Evolutionary conservation across 2,113 vertebrate genomes (phyloP).

Genomic region (Nipponia nippon): DNA sequence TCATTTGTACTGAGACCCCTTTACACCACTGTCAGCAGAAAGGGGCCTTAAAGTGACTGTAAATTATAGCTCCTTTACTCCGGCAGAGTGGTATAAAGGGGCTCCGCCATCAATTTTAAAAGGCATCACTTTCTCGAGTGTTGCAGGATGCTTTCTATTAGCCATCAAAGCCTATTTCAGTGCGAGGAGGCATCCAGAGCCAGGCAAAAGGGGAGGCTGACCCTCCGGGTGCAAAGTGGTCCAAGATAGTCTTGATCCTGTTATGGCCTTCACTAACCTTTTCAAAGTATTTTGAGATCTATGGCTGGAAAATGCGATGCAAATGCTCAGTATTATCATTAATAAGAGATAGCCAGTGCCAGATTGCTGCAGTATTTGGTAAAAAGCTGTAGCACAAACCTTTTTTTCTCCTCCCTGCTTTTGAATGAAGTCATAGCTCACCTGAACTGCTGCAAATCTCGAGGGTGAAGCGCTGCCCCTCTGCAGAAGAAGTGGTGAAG

Average conservation of each 20-base stretch:
- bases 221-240: background rate
- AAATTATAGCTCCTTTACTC: background rate
- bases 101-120: background rate
- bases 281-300: background rate
- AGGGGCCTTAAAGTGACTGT: background rate
- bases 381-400: background rate
- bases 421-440: background rate
- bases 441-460: background rate
- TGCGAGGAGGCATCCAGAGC: accelerated
- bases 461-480: background rate
- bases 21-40: background rate
- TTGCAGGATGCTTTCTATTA: background rate
- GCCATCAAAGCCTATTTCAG: background rate
- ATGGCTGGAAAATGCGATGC: background rate
- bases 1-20: background rate
- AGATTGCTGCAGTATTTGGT: background rate
- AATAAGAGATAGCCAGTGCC: background rate
- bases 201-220: background rate
- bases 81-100: background rate
- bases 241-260: background rate
- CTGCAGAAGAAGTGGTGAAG: background rate
- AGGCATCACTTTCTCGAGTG: background rate
- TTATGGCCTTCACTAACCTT: background rate
- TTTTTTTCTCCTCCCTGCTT: background rate
- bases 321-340: background rate